Conservation (phyloP, 2,113 vertebrate species). For the Dermatemys mawii region DNA sequence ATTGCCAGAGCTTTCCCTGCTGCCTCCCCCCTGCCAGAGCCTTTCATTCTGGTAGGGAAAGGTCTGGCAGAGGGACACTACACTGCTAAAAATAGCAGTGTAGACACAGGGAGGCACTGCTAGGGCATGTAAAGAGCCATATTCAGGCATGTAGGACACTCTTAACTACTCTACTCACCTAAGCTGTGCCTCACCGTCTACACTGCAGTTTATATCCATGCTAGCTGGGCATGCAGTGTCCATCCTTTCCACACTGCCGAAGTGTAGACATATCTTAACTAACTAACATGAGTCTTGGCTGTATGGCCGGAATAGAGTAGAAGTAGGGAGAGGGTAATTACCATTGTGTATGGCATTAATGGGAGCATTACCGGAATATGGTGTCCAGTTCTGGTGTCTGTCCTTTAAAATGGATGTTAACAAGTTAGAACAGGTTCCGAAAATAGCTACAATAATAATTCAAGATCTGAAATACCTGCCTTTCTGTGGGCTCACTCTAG, state of each 20-base stretch:
- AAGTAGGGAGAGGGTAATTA: background rate
- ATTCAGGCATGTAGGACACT: background rate
- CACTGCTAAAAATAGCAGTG: background rate
- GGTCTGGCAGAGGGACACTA: background rate
- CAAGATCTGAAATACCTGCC: background rate
- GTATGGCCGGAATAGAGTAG: background rate
- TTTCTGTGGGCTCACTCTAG: background rate
- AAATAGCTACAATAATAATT: background rate
- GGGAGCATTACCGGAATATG: background rate
- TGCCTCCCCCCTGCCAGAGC: background rate
- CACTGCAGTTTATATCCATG: background rate
- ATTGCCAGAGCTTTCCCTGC: background rate
- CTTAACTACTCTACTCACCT: background rate
- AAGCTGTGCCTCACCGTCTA: background rate
- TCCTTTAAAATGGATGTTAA: background rate
- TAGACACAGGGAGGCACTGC: background rate
- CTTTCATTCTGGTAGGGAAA: background rate
- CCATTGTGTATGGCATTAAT: background rate
- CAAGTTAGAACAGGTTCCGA: background rate
- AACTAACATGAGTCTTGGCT: background rate
- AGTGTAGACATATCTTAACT: background rate
- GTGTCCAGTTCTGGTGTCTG: background rate
- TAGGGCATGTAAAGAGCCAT: background rate
- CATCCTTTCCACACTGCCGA: background rate
- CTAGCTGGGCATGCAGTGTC: background rate